Base-by-base conservation (phyloP, 2,797 vertebrate genomes). In the Myotis findleyi region DNA sequence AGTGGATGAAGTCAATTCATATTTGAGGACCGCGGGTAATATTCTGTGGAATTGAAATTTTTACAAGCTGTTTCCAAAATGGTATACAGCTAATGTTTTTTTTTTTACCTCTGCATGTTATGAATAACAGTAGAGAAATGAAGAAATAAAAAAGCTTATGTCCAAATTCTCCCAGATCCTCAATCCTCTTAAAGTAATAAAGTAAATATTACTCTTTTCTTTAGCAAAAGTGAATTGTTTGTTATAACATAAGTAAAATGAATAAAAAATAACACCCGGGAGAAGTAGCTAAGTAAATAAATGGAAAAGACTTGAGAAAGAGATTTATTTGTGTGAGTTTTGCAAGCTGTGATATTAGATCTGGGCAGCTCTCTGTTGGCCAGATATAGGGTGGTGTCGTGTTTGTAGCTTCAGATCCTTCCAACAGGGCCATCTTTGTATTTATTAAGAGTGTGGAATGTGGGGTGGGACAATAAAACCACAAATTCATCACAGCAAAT, bases 371-470 rank as follows among this genome's bases (percentile, higher is more conserved):
- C 38, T 3, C 0, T 82, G 20, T 82, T 85, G 88, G 69, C 44
- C 33, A 93, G 77, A 72, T 71, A 91, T 23, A 71, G 51, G 68
- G 44, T 49, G n/a, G 11, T 83, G n/a, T 83, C 68, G 6, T 85
- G 66, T 94, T 91, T 55, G 41, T 49, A 86, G 89, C 75, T 95
- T 95, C 75, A 93, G 75, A 89, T 95, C 86, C 55, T 93, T 92
- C 71, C 88, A 90, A 49, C 88, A 95, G 86, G 92, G 88, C 59
- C 66, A 94, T 76, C 84, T 94, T 94, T 64, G n/a, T 95, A 82
- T 95, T 96, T 97, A 89, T 59, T 94, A 85, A 94, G 87, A 96
- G 47, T 81, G 85, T 95, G 92, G 96, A 96, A 96, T 97, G 88
- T 27, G 36, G 77, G 87, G 62, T 97, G 90, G 75, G 59, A 73